Evolutionary conservation across 2,113 vertebrate genomes (phyloP), one percentile per base, ranked within the genome.

Genomic region (Vicugna pacos): DNA sequence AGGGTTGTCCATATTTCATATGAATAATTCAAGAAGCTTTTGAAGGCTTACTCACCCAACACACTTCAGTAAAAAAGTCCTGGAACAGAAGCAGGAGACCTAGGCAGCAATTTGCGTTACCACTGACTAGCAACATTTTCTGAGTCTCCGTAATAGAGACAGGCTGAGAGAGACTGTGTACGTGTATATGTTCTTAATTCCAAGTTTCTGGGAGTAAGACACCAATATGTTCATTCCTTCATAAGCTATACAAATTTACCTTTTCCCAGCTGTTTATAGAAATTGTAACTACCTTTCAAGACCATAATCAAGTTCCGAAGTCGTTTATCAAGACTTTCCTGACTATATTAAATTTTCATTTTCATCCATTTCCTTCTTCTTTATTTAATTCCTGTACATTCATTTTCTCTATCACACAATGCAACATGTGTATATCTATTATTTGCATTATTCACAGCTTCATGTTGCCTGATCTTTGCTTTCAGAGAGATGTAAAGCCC

Each of bases 21-120:
- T 93, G 75, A 89, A 95, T 92, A 96, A 96, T 94, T 97, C 82
- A 97, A 88, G 72, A 91, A 79, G 77, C 30, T 73, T 88, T 96
- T 89, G 50, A 86, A 94, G 82, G 14, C 24, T 56, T 75, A 3
- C 48, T 97, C 72, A 75, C 38, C 91, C 60, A 80, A 86, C 11
- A 72, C 67, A 82, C 32, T 91, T 48, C n/a, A 90, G 24, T 65
- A 28, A 75, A 80, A 95, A n/a, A 15, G 30, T n/a, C 56, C 19
- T 62, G 0, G 26, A 60, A 91, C 14, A 64, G 35, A 52, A 70
- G 38, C 14, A 80, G 13, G 48, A 83, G 28, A 89, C 3, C 65
- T 60, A 76, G 35, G 62, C 35, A 76, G 22, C 19, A 87, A 38
- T 79, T 50, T 88, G 60, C 4, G 72, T 85, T 72, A 83, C 19